A percentile compares a stretch with the other conserved stretches of the same genome.
Evolutionary conservation across 1,140 invertebrate species (phyloP).

Genomic region (Zaprionus kolodkinae): DNA sequence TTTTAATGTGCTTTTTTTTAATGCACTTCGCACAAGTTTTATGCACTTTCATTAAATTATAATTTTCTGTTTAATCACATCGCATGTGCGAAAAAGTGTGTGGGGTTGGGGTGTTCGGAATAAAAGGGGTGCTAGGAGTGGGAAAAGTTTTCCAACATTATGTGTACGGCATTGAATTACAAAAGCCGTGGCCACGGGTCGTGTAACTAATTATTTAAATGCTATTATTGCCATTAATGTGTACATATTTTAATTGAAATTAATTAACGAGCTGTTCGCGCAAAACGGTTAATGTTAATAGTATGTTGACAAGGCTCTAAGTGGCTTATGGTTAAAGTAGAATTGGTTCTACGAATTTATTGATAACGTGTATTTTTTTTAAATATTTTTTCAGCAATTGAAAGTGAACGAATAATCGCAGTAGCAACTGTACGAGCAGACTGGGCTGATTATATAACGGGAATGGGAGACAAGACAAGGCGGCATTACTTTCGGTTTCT

Average conservation of each 20-base stretch:
- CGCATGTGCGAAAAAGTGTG: constrained; percentile 4
- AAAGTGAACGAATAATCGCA: neutral
- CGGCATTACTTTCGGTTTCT: constrained; percentile 31
- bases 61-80: constrained; percentile 38
- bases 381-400: neutral
- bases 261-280: constrained; percentile 62
- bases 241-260: constrained; percentile 71
- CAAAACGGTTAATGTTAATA: constrained; percentile 51
- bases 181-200: constrained; percentile 19
- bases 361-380: neutral
- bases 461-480: neutral
- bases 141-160: constrained; percentile 14
- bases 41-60: constrained; percentile 61
- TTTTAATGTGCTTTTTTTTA: constrained; percentile 60
- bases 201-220: constrained; percentile 79
- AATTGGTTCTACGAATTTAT: neutral
- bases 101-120: neutral
- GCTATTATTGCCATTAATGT: constrained; percentile 66
- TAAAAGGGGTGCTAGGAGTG: too few species aligned
- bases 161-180: constrained; percentile 29
- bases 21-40: constrained; percentile 57
- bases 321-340: constrained; percentile 16
- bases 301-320: constrained; percentile 27
- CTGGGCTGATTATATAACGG: constrained; percentile 18
- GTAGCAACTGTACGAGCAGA: constrained; percentile 11